Percentiles rank a stretch among this genome's conserved stretches.
These are phyloP conservation scores for Xanthia togata DNA, from an alignment of 2,888 invertebrate species.

Conservation along the genomic window DNA sequence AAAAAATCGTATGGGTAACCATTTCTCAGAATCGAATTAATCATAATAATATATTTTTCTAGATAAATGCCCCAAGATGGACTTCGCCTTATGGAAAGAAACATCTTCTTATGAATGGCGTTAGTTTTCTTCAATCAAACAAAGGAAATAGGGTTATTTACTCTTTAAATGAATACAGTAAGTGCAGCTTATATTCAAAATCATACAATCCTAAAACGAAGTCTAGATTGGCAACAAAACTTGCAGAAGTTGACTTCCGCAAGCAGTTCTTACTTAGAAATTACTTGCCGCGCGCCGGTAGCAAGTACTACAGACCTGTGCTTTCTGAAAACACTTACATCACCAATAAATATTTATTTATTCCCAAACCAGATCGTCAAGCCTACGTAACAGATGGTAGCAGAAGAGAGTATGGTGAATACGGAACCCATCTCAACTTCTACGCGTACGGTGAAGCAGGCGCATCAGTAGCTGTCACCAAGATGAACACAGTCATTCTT, in stretches of 20 bases:
- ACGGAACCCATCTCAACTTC: slow-evolving; percentile 81
- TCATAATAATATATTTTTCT: not conserved
- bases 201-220: no score
- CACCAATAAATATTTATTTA: no score
- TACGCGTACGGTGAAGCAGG: slow-evolving; percentile 90
- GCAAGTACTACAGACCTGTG: no score
- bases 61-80: slow-evolving; percentile 78
- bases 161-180: slow-evolving; percentile 66
- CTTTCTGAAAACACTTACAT: no score
- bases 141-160: slow-evolving; percentile 64
- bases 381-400: slow-evolving; percentile 75
- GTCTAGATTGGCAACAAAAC: no score
- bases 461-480: slow-evolving; percentile 86
- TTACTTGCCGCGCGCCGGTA: no score
- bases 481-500: slow-evolving; percentile 84
- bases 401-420: slow-evolving; percentile 79
- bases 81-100: slow-evolving; percentile 73
- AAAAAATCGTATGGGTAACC: not conserved
- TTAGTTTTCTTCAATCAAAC: slow-evolving; percentile 73
- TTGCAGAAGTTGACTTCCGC: no score
- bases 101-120: slow-evolving; percentile 79
- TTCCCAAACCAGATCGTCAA: slow-evolving; percentile 73
- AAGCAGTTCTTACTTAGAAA: no score
- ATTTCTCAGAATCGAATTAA: not conserved
- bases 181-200: slow-evolving; percentile 5